phyloP scores from a whole-genome alignment of 2,113 vertebrate genomes.

The Phasianus colchicus region DNA sequence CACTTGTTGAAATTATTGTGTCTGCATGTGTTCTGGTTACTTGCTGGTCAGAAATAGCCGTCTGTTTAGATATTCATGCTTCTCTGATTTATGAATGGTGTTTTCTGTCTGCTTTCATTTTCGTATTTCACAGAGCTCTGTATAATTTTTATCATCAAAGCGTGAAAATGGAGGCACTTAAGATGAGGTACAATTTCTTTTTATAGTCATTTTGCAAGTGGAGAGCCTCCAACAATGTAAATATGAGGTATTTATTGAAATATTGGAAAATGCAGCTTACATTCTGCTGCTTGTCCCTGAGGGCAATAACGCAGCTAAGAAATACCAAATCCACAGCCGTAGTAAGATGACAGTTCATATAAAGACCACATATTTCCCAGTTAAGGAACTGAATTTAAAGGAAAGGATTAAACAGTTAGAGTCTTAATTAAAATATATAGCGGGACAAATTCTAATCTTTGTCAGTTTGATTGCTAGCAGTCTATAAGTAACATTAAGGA shows the following conservation, averaged over 20 bases:
- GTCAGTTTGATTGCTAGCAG: background rate
- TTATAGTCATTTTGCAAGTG: background rate
- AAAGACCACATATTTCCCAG: background rate
- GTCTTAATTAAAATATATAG: background rate
- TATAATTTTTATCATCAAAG: background rate
- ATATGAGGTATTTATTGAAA: background rate
- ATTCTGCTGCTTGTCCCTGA: constrained; percentile 3
- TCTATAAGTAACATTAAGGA: background rate
- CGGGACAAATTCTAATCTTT: background rate
- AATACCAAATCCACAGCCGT: background rate
- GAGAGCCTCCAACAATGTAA: background rate
- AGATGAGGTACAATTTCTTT: background rate
- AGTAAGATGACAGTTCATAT: background rate
- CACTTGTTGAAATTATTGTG: constrained; percentile 72
- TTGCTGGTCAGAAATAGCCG: constrained; percentile 26
- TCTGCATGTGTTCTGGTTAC: constrained; percentile 52
- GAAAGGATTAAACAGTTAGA: background rate
- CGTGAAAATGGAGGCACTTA: background rate
- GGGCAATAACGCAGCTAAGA: background rate
- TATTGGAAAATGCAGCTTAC: background rate
- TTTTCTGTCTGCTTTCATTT: constrained; percentile 42
- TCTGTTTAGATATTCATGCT: background rate
- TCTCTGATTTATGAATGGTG: background rate
- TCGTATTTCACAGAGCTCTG: background rate
- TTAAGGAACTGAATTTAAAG: background rate